phyloP scores from a whole-genome alignment of 1,140 invertebrate genomes.

The Chionoecetes opilio region DNA sequence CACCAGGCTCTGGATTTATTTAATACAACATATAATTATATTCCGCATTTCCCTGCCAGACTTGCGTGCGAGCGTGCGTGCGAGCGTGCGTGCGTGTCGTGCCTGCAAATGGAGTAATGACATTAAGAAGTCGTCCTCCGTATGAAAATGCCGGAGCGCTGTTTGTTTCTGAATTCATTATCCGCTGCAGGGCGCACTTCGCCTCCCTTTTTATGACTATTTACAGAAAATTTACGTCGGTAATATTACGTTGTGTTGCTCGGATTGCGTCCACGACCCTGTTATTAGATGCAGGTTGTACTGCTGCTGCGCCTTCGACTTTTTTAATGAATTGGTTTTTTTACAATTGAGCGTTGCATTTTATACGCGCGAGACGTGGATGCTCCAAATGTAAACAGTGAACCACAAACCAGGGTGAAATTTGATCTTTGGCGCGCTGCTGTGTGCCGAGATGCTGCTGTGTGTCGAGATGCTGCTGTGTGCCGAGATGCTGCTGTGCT shows the following conservation, averaged over 20 bases:
- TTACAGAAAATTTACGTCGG: constrained; percentile 3
- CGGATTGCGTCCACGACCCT: background rate
- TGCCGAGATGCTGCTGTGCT: no score
- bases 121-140: constrained; percentile 39
- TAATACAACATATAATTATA: constrained; percentile 23
- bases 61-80: constrained; percentile 29
- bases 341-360: background rate
- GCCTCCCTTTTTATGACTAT: constrained; percentile 20
- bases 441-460: no score
- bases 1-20: background rate
- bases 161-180: constrained; percentile 30
- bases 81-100: background rate
- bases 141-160: constrained; percentile 41
- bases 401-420: no score
- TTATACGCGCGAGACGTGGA: background rate
- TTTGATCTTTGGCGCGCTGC: no score
- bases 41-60: constrained; percentile 15
- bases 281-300: background rate
- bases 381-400: no score
- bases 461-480: no score
- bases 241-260: constrained; percentile 10
- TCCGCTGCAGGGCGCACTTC: constrained; percentile 23
- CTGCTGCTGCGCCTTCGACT: background rate
- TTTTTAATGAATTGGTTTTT: background rate
- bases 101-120: constrained; percentile 43